These are phyloP conservation scores for Enteromius treurensis DNA, from an alignment of 2,797 vertebrate genomes.

Conservation along the genomic window DNA sequence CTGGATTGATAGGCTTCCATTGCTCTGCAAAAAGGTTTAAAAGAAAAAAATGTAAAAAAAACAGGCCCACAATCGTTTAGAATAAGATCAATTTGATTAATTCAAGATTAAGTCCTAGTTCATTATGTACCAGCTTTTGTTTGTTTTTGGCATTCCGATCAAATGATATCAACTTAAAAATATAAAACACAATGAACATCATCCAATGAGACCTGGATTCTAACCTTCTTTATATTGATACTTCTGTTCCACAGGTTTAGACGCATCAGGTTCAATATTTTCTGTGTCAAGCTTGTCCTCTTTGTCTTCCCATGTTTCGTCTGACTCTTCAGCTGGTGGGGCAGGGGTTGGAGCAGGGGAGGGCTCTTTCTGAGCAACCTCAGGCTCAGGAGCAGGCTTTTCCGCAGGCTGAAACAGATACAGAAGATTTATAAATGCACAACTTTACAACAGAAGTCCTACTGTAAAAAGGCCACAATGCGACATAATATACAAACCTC, in stretches of 20 bases:
- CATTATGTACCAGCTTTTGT: not conserved
- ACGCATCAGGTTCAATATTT: conserved; percentile 77
- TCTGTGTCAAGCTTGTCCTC: conserved; percentile 91
- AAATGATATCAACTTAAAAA: too few relatives aligned
- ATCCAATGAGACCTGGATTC: not conserved
- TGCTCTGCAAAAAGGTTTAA: conserved; percentile 72
- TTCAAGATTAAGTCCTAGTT: too few relatives aligned
- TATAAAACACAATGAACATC: too few relatives aligned
- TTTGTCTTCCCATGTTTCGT: conserved; percentile 96
- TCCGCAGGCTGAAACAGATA: conserved; percentile 70
- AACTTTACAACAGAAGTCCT: not conserved
- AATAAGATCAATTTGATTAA: not conserved
- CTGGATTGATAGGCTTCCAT: conserved; percentile 93
- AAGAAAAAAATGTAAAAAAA: not conserved
- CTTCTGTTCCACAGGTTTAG: conserved; percentile 81
- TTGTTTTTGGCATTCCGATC: too few relatives aligned
- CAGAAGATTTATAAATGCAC: not conserved
- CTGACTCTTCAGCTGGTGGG: conserved; percentile 77
- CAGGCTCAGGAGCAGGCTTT: conserved; percentile 75
- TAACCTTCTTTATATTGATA: conserved; percentile 94
- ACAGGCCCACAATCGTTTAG: not conserved
- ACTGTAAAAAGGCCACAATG: not conserved
- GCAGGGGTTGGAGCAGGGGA: conserved; percentile 60
- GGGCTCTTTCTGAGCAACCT: conserved; percentile 66
- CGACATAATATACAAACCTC: conserved; percentile 76